Conservation (phyloP, 2,888 invertebrate genomes). For the Nebria brevicollis region DNA sequence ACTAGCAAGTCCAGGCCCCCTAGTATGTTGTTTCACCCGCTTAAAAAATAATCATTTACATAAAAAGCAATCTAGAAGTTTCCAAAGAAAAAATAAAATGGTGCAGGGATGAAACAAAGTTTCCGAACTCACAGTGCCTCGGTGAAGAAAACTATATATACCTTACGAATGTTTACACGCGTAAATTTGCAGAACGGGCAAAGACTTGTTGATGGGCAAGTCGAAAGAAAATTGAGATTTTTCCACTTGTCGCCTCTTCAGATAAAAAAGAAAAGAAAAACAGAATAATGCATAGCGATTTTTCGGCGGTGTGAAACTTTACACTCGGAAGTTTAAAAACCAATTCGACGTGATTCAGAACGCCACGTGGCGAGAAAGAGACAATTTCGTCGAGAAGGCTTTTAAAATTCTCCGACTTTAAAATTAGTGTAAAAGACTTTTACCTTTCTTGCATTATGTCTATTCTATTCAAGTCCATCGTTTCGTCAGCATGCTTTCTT, state of each 20-base stretch:
- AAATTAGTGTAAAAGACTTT: conserved; percentile 22
- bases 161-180: conserved; percentile 41
- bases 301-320: conserved; percentile 32
- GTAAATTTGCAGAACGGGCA: conserved; percentile 24
- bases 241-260: conserved; percentile 41
- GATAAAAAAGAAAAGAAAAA: conserved; percentile 19
- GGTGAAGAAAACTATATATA: conserved; percentile 37
- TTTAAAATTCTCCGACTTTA: conserved; percentile 33
- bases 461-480: no score
- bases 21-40: conserved; percentile 41
- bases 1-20: no score
- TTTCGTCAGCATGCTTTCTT: no score
- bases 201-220: conserved; percentile 38
- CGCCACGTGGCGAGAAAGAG: not conserved
- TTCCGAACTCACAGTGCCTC: conserved; percentile 20
- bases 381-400: conserved; percentile 21
- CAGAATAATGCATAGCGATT: conserved; percentile 46
- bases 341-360: conserved; percentile 40
- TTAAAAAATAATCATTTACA: conserved; percentile 48
- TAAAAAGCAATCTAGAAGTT: conserved; percentile 48
- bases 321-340: conserved; percentile 40
- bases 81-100: conserved; percentile 15
- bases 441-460: no score
- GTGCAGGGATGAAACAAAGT: conserved; percentile 27
- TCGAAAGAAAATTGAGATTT: conserved; percentile 43